phyloP scores from a whole-genome alignment of 2,797 vertebrate genomes.

The Labeo calbasu region DNA sequence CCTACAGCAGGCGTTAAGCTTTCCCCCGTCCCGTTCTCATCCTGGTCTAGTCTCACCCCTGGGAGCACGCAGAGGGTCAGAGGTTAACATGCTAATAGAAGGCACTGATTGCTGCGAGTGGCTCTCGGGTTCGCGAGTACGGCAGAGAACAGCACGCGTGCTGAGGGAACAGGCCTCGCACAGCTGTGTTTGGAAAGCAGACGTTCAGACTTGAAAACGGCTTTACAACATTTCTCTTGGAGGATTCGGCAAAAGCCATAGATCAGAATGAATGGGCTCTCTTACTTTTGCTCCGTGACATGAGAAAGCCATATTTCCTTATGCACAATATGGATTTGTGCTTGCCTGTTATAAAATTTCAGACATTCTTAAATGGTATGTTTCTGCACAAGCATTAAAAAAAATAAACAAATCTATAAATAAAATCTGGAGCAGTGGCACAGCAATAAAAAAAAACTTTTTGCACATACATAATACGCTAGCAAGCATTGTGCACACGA shows the following conservation, averaged over 20 bases:
- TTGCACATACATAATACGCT: too few relatives aligned
- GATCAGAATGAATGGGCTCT: slow-evolving; percentile 53
- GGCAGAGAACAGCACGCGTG: slow-evolving; percentile 67
- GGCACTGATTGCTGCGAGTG: slow-evolving; percentile 77
- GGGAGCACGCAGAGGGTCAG: slow-evolving; percentile 70
- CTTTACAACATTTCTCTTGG: slow-evolving; percentile 79
- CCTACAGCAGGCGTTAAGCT: slow-evolving; percentile 28
- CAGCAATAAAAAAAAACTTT: too few relatives aligned
- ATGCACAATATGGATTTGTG: slow-evolving; percentile 44
- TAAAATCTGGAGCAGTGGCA: too few relatives aligned
- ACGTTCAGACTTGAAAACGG: slow-evolving; percentile 71
- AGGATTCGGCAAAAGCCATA: slow-evolving; percentile 61
- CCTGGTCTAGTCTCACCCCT: slow-evolving; percentile 53
- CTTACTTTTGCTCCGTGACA: slow-evolving; percentile 42
- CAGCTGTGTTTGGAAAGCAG: slow-evolving; percentile 77
- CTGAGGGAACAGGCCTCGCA: slow-evolving; percentile 62
- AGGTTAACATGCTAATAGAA: slow-evolving; percentile 80
- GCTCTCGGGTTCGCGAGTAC: slow-evolving; percentile 67
- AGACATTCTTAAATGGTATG: background rate
- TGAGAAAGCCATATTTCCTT: slow-evolving; percentile 55
- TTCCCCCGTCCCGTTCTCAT: slow-evolving; percentile 45
- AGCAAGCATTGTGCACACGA: background rate
- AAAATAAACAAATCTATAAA: too few relatives aligned
- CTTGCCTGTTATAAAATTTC: slow-evolving; percentile 18
- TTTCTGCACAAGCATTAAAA: too few relatives aligned